Evolutionary conservation across 2,888 invertebrate genomes (phyloP).

Genomic region (Eumacrocentrus americanus): DNA sequence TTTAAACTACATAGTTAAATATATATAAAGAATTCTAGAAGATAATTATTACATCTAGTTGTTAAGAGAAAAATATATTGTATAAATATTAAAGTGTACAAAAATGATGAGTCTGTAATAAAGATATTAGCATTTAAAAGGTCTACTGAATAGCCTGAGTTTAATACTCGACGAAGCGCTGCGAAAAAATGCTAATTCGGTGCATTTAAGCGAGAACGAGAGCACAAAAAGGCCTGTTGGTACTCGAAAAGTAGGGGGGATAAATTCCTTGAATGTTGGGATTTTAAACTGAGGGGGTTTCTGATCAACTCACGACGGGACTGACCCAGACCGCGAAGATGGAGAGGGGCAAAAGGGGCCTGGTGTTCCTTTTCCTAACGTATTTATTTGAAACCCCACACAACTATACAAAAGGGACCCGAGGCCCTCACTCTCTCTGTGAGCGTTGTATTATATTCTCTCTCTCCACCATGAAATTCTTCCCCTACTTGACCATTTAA

Average conservation of each 20-base stretch:
- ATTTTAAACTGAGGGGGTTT: conserved; percentile 24
- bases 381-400: conserved; percentile 59
- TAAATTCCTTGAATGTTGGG: not conserved
- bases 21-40: too few species aligned
- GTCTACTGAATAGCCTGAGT: too few species aligned
- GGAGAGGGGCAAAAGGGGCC: conserved; percentile 46
- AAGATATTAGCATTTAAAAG: too few species aligned
- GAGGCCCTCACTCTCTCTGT: too few species aligned
- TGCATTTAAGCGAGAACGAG: not conserved
- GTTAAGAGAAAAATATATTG: too few species aligned
- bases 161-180: not conserved
- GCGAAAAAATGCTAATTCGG: not conserved
- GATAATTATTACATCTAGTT: too few species aligned
- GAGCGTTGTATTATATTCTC: conserved; percentile 26
- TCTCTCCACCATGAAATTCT: conserved; percentile 23
- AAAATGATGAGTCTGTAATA: too few species aligned
- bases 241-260: not conserved
- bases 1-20: too few species aligned
- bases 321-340: conserved; percentile 22
- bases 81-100: too few species aligned
- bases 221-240: not conserved
- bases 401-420: conserved; percentile 50
- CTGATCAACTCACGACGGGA: conserved; percentile 20
- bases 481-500: conserved; percentile 17
- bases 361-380: conserved; percentile 59